Conservation (phyloP, 1,140 invertebrate species). For the Hetaerina americana region DNA sequence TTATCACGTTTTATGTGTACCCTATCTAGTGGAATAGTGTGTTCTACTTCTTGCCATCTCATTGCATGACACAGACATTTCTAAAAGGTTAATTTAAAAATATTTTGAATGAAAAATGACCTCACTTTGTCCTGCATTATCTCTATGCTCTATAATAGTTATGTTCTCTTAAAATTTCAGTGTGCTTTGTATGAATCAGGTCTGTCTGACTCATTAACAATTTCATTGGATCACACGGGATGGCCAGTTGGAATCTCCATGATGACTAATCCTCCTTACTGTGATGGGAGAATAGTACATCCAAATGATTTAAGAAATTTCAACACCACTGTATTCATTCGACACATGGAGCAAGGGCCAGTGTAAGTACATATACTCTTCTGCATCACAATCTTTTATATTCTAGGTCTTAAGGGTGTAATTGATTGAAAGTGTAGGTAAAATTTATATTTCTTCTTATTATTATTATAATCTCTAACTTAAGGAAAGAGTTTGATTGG, state of each 20-base stretch:
- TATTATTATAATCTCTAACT: not conserved
- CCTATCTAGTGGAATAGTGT: too few relatives aligned
- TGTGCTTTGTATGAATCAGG: conserved; percentile 38
- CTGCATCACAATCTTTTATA: conserved; percentile 4
- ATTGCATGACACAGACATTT: too few relatives aligned
- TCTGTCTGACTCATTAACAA: conserved; percentile 53
- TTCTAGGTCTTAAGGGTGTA: conserved; percentile 3
- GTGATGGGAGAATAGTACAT: conserved; percentile 27
- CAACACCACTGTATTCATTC: conserved; percentile 57
- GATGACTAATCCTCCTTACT: conserved; percentile 34
- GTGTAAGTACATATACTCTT: conserved; percentile 39
- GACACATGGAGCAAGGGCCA: conserved; percentile 56
- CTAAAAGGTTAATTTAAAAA: too few relatives aligned
- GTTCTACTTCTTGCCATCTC: too few relatives aligned
- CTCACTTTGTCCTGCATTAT: too few relatives aligned
- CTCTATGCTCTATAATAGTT: conserved; percentile 4
- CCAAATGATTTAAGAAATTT: conserved; percentile 38
- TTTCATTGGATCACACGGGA: conserved; percentile 56
- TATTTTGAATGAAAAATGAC: too few relatives aligned
- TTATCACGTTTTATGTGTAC: too few relatives aligned
- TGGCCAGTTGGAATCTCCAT: conserved; percentile 24
- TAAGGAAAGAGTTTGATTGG: not conserved
- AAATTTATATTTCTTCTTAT: not conserved
- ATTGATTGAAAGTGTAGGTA: conserved; percentile 24
- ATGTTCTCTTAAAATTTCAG: conserved; percentile 38